A percentile compares a stretch with the other conserved stretches of the same genome.
Conservation (phyloP, 2,888 invertebrate genomes). For the Nymphalis c-album region DNA sequence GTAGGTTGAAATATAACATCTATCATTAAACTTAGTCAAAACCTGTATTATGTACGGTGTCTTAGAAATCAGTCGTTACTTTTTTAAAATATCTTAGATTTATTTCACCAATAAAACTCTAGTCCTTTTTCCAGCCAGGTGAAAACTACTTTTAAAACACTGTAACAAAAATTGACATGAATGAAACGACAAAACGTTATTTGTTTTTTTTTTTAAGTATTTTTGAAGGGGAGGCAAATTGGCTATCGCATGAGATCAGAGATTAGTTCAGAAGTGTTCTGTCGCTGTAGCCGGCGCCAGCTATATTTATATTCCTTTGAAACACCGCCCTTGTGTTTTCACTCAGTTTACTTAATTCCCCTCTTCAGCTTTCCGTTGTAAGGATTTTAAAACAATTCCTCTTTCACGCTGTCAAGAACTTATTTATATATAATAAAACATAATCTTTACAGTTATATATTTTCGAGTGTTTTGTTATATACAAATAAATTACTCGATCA, state of each 20-base stretch:
- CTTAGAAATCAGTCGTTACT: too few species aligned
- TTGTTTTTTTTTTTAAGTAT: constrained; percentile 5
- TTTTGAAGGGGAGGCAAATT: constrained; percentile 33
- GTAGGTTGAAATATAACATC: too few species aligned
- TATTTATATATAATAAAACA: too few species aligned
- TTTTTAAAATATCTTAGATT: too few species aligned
- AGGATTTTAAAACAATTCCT: constrained; percentile 39
- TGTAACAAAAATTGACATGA: neutral
- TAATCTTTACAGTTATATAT: too few species aligned
- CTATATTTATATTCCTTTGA: constrained; percentile 68
- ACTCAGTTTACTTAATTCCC: constrained; percentile 52
- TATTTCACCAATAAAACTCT: too few species aligned
- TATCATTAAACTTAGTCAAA: too few species aligned
- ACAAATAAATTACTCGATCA: too few species aligned
- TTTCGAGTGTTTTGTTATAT: too few species aligned
- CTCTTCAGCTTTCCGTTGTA: constrained; percentile 39
- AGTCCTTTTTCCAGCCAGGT: too few species aligned
- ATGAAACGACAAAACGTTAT: neutral
- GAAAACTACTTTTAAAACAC: too few species aligned
- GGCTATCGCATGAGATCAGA: constrained; percentile 30
- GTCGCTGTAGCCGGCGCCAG: constrained; percentile 51
- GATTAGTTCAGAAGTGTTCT: constrained; percentile 46
- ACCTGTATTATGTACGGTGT: too few species aligned
- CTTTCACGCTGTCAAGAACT: constrained; percentile 26
- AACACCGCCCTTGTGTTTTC: constrained; percentile 59